A percentile compares a stretch with the other conserved stretches of the same genome.
These are phyloP conservation scores for Autographa gamma DNA, from an alignment of 2,888 invertebrate genomes.

Conservation along the genomic window DNA sequence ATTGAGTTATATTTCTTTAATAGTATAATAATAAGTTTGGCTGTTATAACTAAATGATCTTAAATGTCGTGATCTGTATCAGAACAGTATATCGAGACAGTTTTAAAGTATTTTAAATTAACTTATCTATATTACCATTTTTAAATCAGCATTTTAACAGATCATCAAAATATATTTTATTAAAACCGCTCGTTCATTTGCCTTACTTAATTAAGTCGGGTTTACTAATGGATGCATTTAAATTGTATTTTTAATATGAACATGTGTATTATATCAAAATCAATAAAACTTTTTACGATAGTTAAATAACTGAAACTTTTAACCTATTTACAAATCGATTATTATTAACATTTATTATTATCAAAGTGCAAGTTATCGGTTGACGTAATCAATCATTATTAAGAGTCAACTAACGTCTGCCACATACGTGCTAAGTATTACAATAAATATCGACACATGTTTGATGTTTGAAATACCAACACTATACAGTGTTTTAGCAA, in stretches of 20 bases:
- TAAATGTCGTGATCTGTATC: too few species aligned
- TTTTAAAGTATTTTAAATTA: too few species aligned
- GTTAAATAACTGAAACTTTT: too few species aligned
- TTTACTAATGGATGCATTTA: neutral
- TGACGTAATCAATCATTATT: constrained; percentile 45
- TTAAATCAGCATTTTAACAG: neutral
- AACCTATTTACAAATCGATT: neutral
- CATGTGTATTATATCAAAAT: too few species aligned
- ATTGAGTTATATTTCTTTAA: neutral
- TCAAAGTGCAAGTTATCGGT: constrained; percentile 9
- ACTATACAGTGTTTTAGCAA: constrained; percentile 7
- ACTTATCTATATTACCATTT: too few species aligned
- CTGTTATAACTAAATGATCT: too few species aligned
- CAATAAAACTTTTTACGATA: too few species aligned
- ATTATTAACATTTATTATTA: constrained; percentile 5
- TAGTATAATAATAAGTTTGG: neutral
- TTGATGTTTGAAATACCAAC: neutral
- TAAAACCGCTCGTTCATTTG: neutral
- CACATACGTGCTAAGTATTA: constrained; percentile 25
- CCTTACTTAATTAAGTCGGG: neutral
- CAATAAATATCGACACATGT: constrained; percentile 17
- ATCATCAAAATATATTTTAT: neutral
- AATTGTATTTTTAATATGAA: neutral
- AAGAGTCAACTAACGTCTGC: constrained; percentile 18
- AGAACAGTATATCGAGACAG: too few species aligned